phyloP scores from a whole-genome alignment of 2,888 invertebrate genomes.

The Spisula solida region DNA sequence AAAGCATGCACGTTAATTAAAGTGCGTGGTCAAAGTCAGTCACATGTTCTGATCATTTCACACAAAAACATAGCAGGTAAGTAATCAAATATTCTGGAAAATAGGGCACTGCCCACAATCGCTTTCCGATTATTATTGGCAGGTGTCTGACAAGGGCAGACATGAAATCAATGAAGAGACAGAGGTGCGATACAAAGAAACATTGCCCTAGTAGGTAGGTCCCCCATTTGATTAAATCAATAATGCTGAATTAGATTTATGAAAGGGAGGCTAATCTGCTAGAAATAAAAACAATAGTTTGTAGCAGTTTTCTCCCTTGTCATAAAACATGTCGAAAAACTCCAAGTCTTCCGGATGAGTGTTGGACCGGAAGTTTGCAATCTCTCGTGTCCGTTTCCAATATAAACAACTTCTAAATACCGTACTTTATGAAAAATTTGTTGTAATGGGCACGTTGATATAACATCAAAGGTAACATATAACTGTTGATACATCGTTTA shows the following conservation, averaged over 20 bases:
- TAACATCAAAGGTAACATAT: background rate
- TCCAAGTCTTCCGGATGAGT: background rate
- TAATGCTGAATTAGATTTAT: background rate
- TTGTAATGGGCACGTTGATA: background rate
- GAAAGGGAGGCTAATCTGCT: background rate
- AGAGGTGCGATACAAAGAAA: no score
- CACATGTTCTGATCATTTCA: no score
- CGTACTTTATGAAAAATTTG: background rate
- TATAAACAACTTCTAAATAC: conserved; percentile 24
- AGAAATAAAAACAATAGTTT: background rate
- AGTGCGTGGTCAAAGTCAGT: no score
- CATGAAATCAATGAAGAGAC: no score
- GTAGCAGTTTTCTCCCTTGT: background rate
- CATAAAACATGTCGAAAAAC: background rate
- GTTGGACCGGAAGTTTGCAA: background rate
- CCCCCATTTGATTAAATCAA: no score
- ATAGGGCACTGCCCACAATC: no score
- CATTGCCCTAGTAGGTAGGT: no score
- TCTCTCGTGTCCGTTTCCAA: background rate
- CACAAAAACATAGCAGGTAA: no score
- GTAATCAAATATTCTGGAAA: no score
- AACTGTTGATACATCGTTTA: background rate
- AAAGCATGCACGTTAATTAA: no score
- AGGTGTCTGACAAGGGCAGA: no score
- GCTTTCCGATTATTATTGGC: no score